Percentiles rank a stretch among this genome's conserved stretches.
Conservation (phyloP, 2,797 vertebrate species). For the Chromis chromis region DNA sequence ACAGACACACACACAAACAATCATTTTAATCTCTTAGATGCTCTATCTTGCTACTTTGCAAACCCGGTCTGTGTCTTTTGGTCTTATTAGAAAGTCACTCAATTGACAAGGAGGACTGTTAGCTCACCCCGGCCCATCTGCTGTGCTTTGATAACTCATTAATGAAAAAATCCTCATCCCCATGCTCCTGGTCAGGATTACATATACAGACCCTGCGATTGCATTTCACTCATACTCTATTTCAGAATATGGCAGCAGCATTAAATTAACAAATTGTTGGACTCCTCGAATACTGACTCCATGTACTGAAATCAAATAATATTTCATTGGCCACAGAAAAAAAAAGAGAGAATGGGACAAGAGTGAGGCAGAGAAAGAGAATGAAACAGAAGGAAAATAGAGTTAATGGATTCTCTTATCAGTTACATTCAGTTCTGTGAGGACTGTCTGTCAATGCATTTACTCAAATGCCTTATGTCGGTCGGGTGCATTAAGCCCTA, state of each 20-base stretch:
- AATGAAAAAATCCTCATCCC: conserved; percentile 80
- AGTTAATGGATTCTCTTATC: conserved; percentile 83
- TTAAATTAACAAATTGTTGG: conserved; percentile 77
- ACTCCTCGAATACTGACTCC: conserved; percentile 66
- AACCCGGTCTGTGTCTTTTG: conserved; percentile 70
- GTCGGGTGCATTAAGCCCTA: conserved; percentile 72
- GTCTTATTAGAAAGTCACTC: conserved; percentile 81
- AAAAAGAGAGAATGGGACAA: conserved; percentile 35
- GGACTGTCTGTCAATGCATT: conserved; percentile 77
- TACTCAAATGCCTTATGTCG: conserved; percentile 77
- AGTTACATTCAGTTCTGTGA: conserved; percentile 78
- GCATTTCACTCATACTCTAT: conserved; percentile 75
- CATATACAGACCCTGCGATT: conserved; percentile 70
- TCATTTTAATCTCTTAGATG: conserved; percentile 65
- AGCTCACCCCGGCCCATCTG: conserved; percentile 83
- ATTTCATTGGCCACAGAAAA: conserved; percentile 67
- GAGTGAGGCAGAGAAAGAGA: conserved; percentile 52
- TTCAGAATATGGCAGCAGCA: conserved; percentile 73
- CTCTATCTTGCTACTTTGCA: conserved; percentile 64
- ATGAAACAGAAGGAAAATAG: conserved; percentile 74
- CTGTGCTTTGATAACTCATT: conserved; percentile 86
- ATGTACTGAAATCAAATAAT: conserved; percentile 74
- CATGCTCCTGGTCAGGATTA: conserved; percentile 82
- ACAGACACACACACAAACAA: conserved; percentile 22
- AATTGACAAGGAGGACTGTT: conserved; percentile 81